Percentiles rank a stretch among this genome's conserved stretches.
These are phyloP conservation scores for Penelope pileata DNA, from an alignment of 2,113 vertebrate species.

Conservation along the genomic window DNA sequence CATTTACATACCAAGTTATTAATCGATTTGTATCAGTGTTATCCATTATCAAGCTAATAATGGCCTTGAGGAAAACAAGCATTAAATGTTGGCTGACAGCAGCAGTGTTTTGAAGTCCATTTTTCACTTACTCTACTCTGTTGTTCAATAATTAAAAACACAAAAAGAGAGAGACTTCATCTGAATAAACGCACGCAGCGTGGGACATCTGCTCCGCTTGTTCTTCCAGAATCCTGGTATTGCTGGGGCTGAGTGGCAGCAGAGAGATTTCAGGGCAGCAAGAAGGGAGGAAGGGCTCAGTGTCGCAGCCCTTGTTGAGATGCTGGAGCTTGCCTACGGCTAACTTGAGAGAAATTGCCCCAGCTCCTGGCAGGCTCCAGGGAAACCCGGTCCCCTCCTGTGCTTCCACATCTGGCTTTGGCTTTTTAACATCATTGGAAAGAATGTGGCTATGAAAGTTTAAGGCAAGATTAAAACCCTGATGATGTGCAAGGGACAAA, in stretches of 20 bases:
- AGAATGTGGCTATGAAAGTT: neutral
- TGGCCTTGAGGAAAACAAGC: neutral
- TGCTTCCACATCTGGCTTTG: neutral
- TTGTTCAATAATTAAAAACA: neutral
- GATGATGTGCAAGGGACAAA: neutral
- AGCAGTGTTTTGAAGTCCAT: neutral
- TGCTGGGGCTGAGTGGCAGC: neutral
- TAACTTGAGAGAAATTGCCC: neutral
- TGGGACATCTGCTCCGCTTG: neutral
- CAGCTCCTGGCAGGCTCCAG: neutral
- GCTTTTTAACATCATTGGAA: neutral
- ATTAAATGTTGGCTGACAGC: neutral
- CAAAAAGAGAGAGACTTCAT: neutral
- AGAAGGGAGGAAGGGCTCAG: neutral
- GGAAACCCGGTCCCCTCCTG: neutral
- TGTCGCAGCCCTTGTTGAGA: accelerated
- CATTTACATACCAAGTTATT: neutral
- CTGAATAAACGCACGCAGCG: neutral
- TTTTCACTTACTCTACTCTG: neutral
- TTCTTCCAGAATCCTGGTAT: neutral
- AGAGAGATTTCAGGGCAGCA: neutral
- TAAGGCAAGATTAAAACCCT: neutral
- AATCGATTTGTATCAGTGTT: neutral
- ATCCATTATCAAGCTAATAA: neutral
- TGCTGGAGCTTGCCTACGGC: neutral